A percentile compares a stretch with the other conserved stretches of the same genome.
Conservation (phyloP, 2,113 vertebrate genomes). For the Daboia siamensis region DNA sequence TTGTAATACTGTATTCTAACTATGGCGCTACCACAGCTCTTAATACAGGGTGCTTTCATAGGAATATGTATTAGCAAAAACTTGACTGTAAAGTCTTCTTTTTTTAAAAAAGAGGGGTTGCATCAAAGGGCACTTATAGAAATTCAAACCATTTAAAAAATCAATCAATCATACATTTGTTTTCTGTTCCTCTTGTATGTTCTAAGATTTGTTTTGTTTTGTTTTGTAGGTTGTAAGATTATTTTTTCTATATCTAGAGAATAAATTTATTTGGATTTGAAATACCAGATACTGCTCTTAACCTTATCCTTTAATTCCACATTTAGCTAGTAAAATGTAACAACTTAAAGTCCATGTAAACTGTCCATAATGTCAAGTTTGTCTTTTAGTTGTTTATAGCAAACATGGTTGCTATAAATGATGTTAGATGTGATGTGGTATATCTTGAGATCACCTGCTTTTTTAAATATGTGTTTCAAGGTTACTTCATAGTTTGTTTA, state of each 20-base stretch:
- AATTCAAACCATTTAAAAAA: neutral
- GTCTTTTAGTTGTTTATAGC: neutral
- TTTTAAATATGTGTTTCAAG: neutral
- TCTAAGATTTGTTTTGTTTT: neutral
- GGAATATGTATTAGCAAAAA: neutral
- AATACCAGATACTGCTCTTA: neutral
- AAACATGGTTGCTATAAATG: neutral
- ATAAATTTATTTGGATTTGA: neutral
- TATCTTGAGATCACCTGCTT: neutral
- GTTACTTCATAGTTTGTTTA: neutral
- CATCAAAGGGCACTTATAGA: neutral
- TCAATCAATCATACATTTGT: neutral
- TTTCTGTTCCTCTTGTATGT: rapidly evolving
- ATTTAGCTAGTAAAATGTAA: neutral
- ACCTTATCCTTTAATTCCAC: neutral
- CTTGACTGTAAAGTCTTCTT: neutral
- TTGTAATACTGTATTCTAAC: neutral
- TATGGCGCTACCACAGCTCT: neutral
- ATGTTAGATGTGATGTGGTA: neutral
- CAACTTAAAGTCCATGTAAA: neutral
- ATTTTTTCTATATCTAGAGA: neutral
- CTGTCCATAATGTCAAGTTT: neutral
- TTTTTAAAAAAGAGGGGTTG: neutral
- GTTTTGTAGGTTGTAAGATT: neutral
- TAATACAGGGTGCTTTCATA: neutral